Conservation (phyloP, 2,888 invertebrate species). For the Pilophorus perplexus region DNA sequence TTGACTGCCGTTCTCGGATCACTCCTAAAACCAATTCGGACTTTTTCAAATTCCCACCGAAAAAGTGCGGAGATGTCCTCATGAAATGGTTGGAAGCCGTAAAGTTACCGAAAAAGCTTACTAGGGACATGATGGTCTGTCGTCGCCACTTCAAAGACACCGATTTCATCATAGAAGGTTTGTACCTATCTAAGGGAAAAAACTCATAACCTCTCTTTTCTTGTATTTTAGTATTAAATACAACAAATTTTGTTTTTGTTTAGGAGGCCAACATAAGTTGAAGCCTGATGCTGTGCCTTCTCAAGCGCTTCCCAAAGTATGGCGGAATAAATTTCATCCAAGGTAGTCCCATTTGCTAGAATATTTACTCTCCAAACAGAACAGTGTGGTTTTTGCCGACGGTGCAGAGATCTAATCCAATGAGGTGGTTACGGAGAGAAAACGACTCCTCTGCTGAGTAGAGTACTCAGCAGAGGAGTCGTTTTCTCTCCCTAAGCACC, state of each 20-base stretch:
- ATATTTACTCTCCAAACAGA: too few species aligned
- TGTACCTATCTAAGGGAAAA: too few species aligned
- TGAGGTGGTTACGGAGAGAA: too few species aligned
- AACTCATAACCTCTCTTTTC: background rate
- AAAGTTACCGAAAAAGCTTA: constrained; percentile 42
- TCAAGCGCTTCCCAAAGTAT: constrained; percentile 39
- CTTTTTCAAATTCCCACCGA: constrained; percentile 25
- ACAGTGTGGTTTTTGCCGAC: too few species aligned
- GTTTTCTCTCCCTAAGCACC: too few species aligned
- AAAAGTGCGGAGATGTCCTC: constrained; percentile 14
- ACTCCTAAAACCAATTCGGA: background rate
- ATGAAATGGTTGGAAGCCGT: constrained; percentile 41
- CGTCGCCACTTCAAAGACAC: constrained; percentile 46
- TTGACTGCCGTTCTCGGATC: constrained; percentile 26
- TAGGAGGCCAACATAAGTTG: constrained; percentile 31
- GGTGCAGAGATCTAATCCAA: too few species aligned
- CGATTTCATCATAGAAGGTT: constrained; percentile 42
- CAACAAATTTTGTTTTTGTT: background rate
- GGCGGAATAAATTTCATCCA: constrained; percentile 46
- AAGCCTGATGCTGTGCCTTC: constrained; percentile 43
- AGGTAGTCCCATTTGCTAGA: constrained; percentile 34
- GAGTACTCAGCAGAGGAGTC: too few species aligned
- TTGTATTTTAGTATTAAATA: background rate
- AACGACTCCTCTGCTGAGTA: too few species aligned
- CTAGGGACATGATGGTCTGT: constrained; percentile 45